Base-by-base conservation (phyloP, 2,888 invertebrate genomes). In the Carabus problematicus region DNA sequence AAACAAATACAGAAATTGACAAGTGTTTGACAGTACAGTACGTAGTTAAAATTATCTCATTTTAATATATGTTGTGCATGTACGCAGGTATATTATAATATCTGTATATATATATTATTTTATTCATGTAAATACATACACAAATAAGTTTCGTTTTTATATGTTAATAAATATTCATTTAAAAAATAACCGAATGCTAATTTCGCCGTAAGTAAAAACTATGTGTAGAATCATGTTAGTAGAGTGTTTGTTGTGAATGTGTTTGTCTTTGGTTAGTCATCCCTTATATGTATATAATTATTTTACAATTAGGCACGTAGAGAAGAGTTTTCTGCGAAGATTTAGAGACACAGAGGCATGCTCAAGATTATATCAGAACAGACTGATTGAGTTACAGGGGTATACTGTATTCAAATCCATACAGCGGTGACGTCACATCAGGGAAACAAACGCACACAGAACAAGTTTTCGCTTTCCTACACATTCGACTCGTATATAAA, bases 261-360 rank as follows among this genome's bases (percentile, higher is more conserved):
- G 1, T 52, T 52, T 29, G 29, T 52, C 16, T 52, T 52, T 52
- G 52, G 52, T 52, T 16, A n/a, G n/a, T n/a, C n/a, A n/a, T n/a
- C n/a, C 9, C 19, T 16, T 49, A 18, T 52, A 7, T 52, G 1
- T 47, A 29, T 8, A 9, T 47, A 16, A 52, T 52, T 16, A 52
- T 52, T 52, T 29, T 29, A 29, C 47, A 12, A 54, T 66, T 66
- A 66, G 66, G 66, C 66, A 66, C 66, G 59, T 66, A 66, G 66
- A 66, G 47, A 59, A 66, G 43, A 56, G 64, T 64, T 58, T 47
- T 62, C 47, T 58, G 58, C 58, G 41, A 59, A 66, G 47, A 45
- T 8, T 64, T 55, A 43, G 12, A 64, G 43, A 39, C 64, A 64
- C 12, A 66, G 58, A 66, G 40, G 39, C 66, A 66, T 66, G 66